These are phyloP conservation scores for Nesometra sesokonis DNA, from an alignment of 35 echinoderm and acorn worm genomes.

Conservation along the genomic window DNA sequence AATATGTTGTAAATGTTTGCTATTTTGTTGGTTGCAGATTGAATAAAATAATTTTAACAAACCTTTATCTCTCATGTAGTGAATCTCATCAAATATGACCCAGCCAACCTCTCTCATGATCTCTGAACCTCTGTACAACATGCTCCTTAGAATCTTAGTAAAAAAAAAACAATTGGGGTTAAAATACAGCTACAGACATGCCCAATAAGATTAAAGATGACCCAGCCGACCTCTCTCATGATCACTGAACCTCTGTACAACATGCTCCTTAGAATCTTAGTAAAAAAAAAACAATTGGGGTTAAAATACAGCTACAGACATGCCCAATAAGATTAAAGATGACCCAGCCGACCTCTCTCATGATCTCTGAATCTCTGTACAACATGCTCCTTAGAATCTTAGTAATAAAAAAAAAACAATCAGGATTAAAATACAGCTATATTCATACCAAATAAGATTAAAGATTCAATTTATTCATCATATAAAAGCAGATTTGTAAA, in stretches of 20 bases:
- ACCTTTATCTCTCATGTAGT: constrained; percentile 99
- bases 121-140: constrained; percentile 91
- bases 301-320: not conserved
- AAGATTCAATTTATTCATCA: too few species aligned
- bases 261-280: constrained; percentile 93
- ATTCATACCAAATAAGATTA: too few species aligned
- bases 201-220: constrained; percentile 97
- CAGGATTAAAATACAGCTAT: not conserved
- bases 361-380: constrained; percentile 86
- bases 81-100: constrained; percentile 99
- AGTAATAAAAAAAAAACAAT: constrained; percentile 10
- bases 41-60: not conserved
- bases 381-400: constrained; percentile 97
- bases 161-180: not conserved
- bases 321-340: too few species aligned
- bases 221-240: constrained; percentile 94
- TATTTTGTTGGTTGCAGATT: too few species aligned
- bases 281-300: constrained; percentile 3
- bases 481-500: too few species aligned
- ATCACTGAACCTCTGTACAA: constrained; percentile 88
- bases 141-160: constrained; percentile 84
- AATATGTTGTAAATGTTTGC: too few species aligned
- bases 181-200: not conserved
- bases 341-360: constrained; percentile 94
- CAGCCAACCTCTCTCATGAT: constrained; percentile 93